Evolutionary conservation across 2,888 invertebrate species (phyloP), one percentile per base, ranked within the genome.

Genomic region (Tipula helvola): DNA sequence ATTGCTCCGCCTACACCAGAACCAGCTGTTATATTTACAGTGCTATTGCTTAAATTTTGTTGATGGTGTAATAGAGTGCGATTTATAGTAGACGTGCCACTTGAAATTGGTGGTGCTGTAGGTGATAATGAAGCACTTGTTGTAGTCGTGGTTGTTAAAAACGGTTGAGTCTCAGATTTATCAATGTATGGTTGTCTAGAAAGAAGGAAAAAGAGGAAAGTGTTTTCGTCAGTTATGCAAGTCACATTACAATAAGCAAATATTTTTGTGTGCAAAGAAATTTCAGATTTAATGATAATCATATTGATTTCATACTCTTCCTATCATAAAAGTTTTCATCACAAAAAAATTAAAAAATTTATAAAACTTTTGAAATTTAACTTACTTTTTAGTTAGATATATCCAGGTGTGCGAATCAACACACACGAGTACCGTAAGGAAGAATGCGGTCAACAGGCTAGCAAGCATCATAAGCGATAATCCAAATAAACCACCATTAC

Each of bases 401-500:
- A 98, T 98, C 98, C 98, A 98, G 41, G 98, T 97, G 90, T 98
- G 98, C 7, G 98, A 98, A 90, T 98, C 97, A 87, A 98, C 95
- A 93, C 98, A 96, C 86, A 98, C 98, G 83, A 98, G 94, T 87
- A 97, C 95, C 0, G 98, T 98, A 91, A 98, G 95, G 89, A 98
- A 93, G 89, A 98, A 94, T 36, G 98, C 98, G 86, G 97, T 96
- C 41, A 96, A 93, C 44, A 97, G 93, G 28, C 97, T 96, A n/a
- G 98, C 97, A 87, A 96, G 92, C 91, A 98, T 93, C 94, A 98
- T 96, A 87, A 98, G 94, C 13, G 96, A 95, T 86, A 97, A 92
- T 83, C 97, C 98, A 91, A 95, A 93, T 92, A 98, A 91, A 57
- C 97, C 96, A 13, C 95, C 95, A 89, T 96, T 95, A 91, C 98